phyloP scores from a whole-genome alignment of 2,888 invertebrate genomes.

The Griposia aprilina region DNA sequence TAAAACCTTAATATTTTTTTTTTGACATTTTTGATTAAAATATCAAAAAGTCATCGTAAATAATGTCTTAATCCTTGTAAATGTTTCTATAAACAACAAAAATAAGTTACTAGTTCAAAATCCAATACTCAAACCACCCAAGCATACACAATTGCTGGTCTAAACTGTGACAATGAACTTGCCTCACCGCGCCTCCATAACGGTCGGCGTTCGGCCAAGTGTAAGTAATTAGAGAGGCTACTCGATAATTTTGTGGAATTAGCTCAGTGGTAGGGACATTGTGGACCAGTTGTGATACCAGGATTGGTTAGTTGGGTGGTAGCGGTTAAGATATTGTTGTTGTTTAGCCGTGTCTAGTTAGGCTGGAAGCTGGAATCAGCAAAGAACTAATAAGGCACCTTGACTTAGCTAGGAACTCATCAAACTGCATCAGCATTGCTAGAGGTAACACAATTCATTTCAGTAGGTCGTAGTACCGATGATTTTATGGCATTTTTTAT shows the following conservation, averaged over 20 bases:
- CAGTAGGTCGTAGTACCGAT: background rate
- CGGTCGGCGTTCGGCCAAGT: conserved; percentile 70
- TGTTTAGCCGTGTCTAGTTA: background rate
- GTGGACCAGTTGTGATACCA: conserved; percentile 15
- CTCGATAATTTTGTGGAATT: conserved; percentile 64
- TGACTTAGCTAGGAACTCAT: background rate
- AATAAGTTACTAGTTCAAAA: conserved; percentile 38
- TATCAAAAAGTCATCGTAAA: no score
- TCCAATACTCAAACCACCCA: conserved; percentile 45
- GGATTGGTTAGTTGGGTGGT: background rate
- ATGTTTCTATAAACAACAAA: background rate
- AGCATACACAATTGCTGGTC: conserved; percentile 69
- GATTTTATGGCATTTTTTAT: no score
- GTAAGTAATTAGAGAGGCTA: conserved; percentile 72
- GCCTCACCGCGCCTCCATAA: conserved; percentile 70
- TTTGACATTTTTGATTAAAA: no score
- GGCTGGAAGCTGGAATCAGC: background rate
- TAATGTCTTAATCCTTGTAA: background rate
- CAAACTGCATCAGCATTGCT: background rate
- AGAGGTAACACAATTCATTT: background rate
- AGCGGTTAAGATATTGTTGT: no score
- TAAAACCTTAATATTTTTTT: background rate
- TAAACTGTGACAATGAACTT: conserved; percentile 76
- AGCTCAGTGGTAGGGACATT: conserved; percentile 14
- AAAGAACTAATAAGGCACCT: no score